Base-by-base conservation (phyloP, 2,113 vertebrate species). In the Mugil cephalus region DNA sequence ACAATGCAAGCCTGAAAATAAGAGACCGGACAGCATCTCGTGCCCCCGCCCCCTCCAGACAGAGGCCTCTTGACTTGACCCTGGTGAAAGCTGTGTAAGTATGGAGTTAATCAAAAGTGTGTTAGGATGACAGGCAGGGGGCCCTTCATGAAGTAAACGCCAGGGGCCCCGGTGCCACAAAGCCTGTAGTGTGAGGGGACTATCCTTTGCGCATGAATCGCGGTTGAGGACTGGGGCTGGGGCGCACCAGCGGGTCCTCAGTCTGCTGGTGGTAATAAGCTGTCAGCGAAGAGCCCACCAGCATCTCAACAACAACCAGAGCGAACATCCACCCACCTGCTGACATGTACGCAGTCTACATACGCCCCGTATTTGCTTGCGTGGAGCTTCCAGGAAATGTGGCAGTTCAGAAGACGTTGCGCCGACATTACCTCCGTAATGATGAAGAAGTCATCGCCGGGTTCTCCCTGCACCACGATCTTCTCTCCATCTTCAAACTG, bases 401-500 rank as follows among this genome's bases (percentile, higher is more conserved):
- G 55, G 42, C 76, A 60, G 46, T 53, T 39, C 34, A 43, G 45
- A 30, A 30, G 24, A 30, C 24, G 24, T 30, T 30, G 3, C 21
- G 52, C 39, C 39, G 4, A 47, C 10, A 46, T 55, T 86, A 98
- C 97, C 97, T 99, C 97, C 9, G 97, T 98, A 87, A 99, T 99
- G 86, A 99, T 98, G 93, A 96, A 98, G 94, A 98, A 98, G 69
- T 97, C 97, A 10, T 99, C 97, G 10, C 97, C 97, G 0, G 97
- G 96, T 35, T 98, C 95, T 66, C 97, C 97, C 78, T 99, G 98
- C 43, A 99, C 96, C 75, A 99, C 98, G 1, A 98, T 98, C 87
- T 98, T 98, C 91, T 99, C 96, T 73, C 97, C 97, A 0, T 99
- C 98, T 77, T 99, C 98, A 92, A 96, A 99, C 92, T 98, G 97